Conservation (phyloP, 2,888 invertebrate genomes). For the Elgonia sp. region DNA sequence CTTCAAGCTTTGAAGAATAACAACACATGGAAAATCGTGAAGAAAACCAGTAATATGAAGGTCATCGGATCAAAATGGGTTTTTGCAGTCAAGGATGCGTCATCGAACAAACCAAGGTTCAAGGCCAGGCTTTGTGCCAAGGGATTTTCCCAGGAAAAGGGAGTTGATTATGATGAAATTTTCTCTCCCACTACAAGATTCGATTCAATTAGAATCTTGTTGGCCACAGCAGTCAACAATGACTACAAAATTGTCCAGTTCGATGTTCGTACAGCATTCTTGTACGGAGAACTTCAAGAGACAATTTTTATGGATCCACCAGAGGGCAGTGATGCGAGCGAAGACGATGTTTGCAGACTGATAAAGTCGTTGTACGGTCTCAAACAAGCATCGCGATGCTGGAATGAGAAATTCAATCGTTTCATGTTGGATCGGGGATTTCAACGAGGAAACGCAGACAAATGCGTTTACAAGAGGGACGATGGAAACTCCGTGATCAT, state of each 20-base stretch:
- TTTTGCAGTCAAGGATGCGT: constrained; percentile 28
- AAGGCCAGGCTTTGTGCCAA: constrained; percentile 59
- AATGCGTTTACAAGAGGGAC: constrained; percentile 22
- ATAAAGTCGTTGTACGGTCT: constrained; percentile 30
- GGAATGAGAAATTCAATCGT: constrained; percentile 33
- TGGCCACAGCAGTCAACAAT: constrained; percentile 37
- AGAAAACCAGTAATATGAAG: constrained; percentile 6
- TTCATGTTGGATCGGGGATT: constrained; percentile 26
- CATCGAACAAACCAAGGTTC: constrained; percentile 32
- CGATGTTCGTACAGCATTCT: constrained; percentile 53
- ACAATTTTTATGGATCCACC: constrained; percentile 38
- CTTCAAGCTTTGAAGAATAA: constrained; percentile 35
- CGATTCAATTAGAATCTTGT: constrained; percentile 38
- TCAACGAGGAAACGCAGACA: constrained; percentile 26
- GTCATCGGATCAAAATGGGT: constrained; percentile 61
- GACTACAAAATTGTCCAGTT: constrained; percentile 50
- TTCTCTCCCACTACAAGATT: constrained; percentile 38
- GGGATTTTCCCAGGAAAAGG: constrained; percentile 37
- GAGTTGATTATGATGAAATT: constrained; percentile 51
- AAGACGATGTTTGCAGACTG: constrained; percentile 13
- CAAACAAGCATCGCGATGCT: constrained; percentile 49
- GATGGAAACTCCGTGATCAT: constrained; percentile 1
- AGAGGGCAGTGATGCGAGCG: constrained; percentile 20
- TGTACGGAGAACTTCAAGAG: constrained; percentile 49
- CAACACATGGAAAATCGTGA: constrained; percentile 31